A percentile compares a stretch with the other conserved stretches of the same genome.
These are phyloP conservation scores for Saccopteryx bilineata DNA, from an alignment of 2,113 vertebrate species.

Conservation along the genomic window DNA sequence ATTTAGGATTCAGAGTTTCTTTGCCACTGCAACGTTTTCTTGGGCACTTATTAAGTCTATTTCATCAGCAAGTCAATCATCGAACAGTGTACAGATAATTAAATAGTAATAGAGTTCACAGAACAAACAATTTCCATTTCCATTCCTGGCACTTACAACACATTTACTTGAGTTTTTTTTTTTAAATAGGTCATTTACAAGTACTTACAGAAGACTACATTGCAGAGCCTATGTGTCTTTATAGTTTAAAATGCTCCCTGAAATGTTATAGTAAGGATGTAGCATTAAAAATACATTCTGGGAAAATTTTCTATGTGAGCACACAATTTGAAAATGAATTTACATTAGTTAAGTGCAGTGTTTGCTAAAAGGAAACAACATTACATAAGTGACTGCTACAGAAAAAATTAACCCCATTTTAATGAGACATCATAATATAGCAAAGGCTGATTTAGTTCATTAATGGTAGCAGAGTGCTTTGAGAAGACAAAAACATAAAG, in stretches of 20 bases:
- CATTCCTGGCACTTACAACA: constrained; percentile 45
- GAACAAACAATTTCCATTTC: constrained; percentile 67
- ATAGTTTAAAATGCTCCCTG: constrained; percentile 62
- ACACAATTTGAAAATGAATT: constrained; percentile 76
- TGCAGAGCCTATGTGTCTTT: constrained; percentile 55
- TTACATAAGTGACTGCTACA: constrained; percentile 61
- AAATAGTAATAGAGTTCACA: constrained; percentile 58
- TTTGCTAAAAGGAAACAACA: constrained; percentile 57
- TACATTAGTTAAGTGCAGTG: constrained; percentile 65
- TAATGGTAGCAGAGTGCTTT: constrained; percentile 67
- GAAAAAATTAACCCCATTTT: constrained; percentile 71
- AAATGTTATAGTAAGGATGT: constrained; percentile 9
- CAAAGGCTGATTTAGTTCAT: constrained; percentile 66
- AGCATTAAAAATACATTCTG: constrained; percentile 74
- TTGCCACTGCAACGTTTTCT: background rate
- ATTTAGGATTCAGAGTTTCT: constrained; percentile 22
- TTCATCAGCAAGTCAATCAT: constrained; percentile 35
- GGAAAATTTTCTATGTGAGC: constrained; percentile 63
- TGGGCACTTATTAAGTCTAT: background rate
- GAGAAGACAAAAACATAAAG: constrained; percentile 53
- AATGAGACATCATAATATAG: constrained; percentile 72
- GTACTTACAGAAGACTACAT: constrained; percentile 63
- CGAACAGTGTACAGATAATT: constrained; percentile 70
- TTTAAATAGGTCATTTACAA: constrained; percentile 72
- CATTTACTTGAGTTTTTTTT: constrained; percentile 67